Evolutionary conservation across 1,140 invertebrate genomes (phyloP).

Genomic region (Neodiprion fabricii): DNA sequence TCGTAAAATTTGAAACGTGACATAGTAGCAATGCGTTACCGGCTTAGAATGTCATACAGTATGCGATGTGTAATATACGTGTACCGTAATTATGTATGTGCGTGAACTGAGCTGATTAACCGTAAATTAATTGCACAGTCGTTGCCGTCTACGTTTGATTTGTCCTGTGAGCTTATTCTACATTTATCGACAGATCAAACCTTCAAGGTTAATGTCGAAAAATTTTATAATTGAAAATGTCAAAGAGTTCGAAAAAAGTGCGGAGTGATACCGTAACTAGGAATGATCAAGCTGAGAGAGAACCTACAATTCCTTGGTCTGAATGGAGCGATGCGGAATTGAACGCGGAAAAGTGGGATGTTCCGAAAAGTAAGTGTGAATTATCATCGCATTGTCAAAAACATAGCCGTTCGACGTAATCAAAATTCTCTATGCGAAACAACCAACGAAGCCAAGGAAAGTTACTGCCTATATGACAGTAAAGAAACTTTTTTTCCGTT

Average conservation of each 20-base stretch:
- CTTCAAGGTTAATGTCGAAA: no score
- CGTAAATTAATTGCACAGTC: background rate
- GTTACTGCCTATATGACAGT: no score
- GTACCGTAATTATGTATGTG: background rate
- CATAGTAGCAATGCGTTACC: background rate
- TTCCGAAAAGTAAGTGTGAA: constrained; percentile 31
- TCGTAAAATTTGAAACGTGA: constrained; percentile 10
- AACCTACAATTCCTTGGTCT: constrained; percentile 23
- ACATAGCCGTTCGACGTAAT: no score
- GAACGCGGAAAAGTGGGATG: constrained; percentile 38
- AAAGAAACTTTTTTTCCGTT: background rate
- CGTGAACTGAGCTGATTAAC: background rate
- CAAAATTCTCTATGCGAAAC: no score
- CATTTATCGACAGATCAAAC: no score
- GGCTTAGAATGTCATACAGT: background rate
- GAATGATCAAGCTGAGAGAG: background rate
- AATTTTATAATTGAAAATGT: constrained; percentile 26
- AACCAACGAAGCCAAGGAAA: no score
- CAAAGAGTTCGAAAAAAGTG: constrained; percentile 27
- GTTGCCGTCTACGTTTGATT: background rate
- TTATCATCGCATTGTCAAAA: no score
- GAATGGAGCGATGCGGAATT: constrained; percentile 37
- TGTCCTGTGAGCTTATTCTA: no score
- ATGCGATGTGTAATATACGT: background rate
- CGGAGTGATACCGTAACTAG: constrained; percentile 9